A percentile compares a stretch with the other conserved stretches of the same genome.
Conservation (phyloP, 2,888 invertebrate species). For the Sphaeridia pumilis region DNA sequence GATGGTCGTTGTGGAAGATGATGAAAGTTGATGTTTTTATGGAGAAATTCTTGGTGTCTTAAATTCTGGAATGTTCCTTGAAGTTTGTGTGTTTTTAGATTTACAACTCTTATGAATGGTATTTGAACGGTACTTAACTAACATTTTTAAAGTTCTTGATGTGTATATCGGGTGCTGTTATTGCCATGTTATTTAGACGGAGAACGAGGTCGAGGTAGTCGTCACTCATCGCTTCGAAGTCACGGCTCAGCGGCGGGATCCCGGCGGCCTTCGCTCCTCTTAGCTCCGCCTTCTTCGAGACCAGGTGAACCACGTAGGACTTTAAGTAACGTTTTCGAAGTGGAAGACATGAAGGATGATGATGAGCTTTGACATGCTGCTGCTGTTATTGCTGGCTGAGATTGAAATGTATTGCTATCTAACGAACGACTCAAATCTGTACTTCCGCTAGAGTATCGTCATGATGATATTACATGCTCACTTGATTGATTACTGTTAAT, state of each 20-base stretch:
- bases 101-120: neutral
- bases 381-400: too few species aligned
- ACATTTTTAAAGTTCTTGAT: neutral
- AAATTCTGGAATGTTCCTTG: neutral
- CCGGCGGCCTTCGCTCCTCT: slow-evolving; percentile 23
- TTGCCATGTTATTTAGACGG: slow-evolving; percentile 11
- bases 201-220: slow-evolving; percentile 23
- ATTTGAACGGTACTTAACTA: neutral
- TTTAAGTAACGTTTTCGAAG: slow-evolving; percentile 18
- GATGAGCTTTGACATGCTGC: neutral
- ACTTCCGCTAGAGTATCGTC: too few species aligned
- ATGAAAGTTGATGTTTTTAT: neutral
- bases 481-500: too few species aligned
- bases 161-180: too few species aligned
- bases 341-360: neutral
- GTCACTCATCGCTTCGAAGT: slow-evolving; percentile 32
- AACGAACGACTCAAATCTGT: too few species aligned
- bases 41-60: neutral
- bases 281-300: slow-evolving; percentile 30
- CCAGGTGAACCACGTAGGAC: slow-evolving; percentile 27
- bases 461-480: too few species aligned
- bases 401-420: too few species aligned
- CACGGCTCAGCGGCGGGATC: slow-evolving; percentile 29
- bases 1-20: too few species aligned
- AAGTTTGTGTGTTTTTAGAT: slow-evolving; percentile 2